Conservation (phyloP, 2,888 invertebrate species). For the Sinopyrophorus schimmeli region DNA sequence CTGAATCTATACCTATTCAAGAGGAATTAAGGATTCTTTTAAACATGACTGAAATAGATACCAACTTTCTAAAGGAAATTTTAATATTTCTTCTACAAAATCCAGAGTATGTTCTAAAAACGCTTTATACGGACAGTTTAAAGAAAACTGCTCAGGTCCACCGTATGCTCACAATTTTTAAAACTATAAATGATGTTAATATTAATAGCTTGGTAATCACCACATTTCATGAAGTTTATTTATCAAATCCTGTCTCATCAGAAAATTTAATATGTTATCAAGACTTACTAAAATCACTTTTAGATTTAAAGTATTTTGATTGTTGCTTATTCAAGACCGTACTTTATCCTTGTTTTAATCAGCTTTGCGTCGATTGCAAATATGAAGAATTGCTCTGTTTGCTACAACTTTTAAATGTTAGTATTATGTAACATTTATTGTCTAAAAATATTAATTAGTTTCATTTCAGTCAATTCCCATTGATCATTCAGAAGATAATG, state of each 20-base stretch:
- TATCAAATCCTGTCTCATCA: conserved; percentile 30
- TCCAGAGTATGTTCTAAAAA: conserved; percentile 39
- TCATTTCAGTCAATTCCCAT: conserved; percentile 8
- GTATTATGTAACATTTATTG: conserved; percentile 3
- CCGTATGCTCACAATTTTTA: conserved; percentile 35
- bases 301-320: conserved; percentile 37
- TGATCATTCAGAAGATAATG: background rate
- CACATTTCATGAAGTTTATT: no score
- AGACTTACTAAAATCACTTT: conserved; percentile 40
- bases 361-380: conserved; percentile 3
- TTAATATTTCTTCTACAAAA: conserved; percentile 47
- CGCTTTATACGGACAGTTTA: conserved; percentile 44
- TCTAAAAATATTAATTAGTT: background rate
- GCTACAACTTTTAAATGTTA: conserved; percentile 19
- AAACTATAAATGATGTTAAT: conserved; percentile 22
- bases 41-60: conserved; percentile 40
- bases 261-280: conserved; percentile 41
- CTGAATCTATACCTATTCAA: conserved; percentile 30
- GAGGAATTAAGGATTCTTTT: conserved; percentile 40
- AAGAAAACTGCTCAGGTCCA: conserved; percentile 41
- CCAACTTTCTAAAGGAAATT: conserved; percentile 40
- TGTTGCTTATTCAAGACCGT: conserved; percentile 2
- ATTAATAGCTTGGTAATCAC: no score
- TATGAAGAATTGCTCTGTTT: conserved; percentile 8
- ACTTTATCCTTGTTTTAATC: conserved; percentile 14